These are phyloP conservation scores for Muntiacus muntjak DNA, from an alignment of 2,113 vertebrate genomes.

Conservation along the genomic window DNA sequence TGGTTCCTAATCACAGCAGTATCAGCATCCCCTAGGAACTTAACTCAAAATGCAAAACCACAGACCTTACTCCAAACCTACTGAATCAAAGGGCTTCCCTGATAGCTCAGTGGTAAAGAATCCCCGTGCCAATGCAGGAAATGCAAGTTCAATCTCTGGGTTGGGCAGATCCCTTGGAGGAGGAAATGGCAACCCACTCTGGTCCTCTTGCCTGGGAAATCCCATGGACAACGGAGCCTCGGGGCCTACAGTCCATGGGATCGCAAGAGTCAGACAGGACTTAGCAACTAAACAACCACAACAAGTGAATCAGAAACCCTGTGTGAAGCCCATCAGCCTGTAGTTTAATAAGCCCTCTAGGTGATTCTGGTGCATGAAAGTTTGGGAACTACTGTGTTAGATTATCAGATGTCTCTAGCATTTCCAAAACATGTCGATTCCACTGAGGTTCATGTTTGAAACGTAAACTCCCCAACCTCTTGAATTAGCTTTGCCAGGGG, in stretches of 20 bases:
- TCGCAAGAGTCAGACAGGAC: not conserved
- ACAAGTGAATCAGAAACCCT: not conserved
- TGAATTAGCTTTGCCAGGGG: not conserved
- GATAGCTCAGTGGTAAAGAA: not conserved
- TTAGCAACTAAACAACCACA: not conserved
- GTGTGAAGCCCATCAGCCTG: not conserved
- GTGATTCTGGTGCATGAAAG: not conserved
- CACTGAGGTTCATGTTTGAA: not conserved
- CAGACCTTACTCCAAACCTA: not conserved
- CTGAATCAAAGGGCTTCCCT: not conserved
- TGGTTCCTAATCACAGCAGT: not conserved
- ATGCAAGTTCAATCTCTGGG: not conserved
- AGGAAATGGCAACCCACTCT: not conserved
- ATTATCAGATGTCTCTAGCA: not conserved
- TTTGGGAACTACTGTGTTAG: not conserved
- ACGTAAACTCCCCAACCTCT: not conserved
- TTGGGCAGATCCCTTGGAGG: not conserved
- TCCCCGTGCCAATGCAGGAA: not conserved
- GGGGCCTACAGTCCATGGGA: not conserved
- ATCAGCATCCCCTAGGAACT: not conserved
- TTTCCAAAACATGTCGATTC: slow-evolving; percentile 5
- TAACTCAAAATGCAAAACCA: not conserved
- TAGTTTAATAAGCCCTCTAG: not conserved
- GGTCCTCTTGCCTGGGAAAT: not conserved
- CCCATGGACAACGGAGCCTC: not conserved